Evolutionary conservation across 2,888 invertebrate species (phyloP).

Genomic region (Hemithea aestivaria): DNA sequence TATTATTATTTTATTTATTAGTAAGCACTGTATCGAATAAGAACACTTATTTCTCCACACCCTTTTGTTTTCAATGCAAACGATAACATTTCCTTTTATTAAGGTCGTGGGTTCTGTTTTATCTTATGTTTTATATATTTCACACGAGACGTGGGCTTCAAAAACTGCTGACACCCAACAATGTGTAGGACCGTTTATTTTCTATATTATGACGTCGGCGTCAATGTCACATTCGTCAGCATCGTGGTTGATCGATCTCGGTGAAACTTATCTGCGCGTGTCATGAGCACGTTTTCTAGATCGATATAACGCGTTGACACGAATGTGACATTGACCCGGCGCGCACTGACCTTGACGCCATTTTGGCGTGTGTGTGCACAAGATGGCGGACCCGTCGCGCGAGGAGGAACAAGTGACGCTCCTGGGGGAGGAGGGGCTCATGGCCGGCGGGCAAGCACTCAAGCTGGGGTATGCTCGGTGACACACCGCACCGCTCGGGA

Average conservation of each 20-base stretch:
- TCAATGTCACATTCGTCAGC: constrained; percentile 57
- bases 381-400: constrained; percentile 98
- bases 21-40: constrained; percentile 43
- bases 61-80: constrained; percentile 36
- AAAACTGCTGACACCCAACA: constrained; percentile 33
- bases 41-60: constrained; percentile 42
- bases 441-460: constrained; percentile 97
- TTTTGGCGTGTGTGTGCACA: constrained; percentile 80
- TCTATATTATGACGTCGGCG: constrained; percentile 42
- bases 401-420: constrained; percentile 98
- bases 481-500: constrained; percentile 47
- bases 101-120: constrained; percentile 58
- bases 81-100: constrained; percentile 43
- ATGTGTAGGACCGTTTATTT: constrained; percentile 33
- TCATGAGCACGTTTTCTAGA: not conserved
- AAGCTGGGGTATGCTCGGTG: constrained; percentile 94
- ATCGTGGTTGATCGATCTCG: constrained; percentile 31
- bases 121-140: constrained; percentile 35
- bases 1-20: constrained; percentile 39
- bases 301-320: constrained; percentile 28
- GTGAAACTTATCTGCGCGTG: not conserved
- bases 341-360: constrained; percentile 80
- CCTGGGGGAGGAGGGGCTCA: constrained; percentile 96
- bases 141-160: constrained; percentile 47
- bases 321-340: constrained; percentile 83